Conservation (phyloP, 2,888 invertebrate genomes). For the Cheilosia urbana region DNA sequence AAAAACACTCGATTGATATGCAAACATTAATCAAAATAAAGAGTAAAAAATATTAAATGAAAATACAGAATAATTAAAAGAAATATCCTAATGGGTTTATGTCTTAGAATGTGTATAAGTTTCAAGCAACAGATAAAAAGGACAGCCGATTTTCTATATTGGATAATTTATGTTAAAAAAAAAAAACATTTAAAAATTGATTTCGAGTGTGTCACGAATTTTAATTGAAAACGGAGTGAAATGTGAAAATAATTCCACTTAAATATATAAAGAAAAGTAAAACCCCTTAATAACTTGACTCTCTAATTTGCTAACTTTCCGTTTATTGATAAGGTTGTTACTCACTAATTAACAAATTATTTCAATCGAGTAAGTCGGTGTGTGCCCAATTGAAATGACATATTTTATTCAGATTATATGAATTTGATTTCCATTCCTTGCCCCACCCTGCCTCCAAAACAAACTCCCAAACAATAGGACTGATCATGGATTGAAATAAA, state of each 20-base stretch:
- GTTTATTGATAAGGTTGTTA: not conserved
- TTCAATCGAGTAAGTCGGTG: too few relatives aligned
- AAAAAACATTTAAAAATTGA: slow-evolving; percentile 30
- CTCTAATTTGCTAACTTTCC: slow-evolving; percentile 20
- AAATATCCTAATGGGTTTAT: slow-evolving; percentile 57
- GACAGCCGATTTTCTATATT: slow-evolving; percentile 51
- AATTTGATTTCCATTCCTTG: too few relatives aligned
- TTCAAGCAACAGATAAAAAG: slow-evolving; percentile 42
- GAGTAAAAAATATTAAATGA: slow-evolving; percentile 49
- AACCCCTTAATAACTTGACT: slow-evolving; percentile 25
- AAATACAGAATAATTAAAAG: slow-evolving; percentile 59
- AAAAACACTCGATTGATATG: slow-evolving; percentile 66
- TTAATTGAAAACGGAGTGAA: slow-evolving; percentile 57
- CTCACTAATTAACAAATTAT: not conserved
- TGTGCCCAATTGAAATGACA: too few relatives aligned
- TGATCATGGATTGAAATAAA: slow-evolving; percentile 19
- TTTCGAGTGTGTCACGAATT: slow-evolving; percentile 60
- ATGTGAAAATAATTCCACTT: slow-evolving; percentile 55
- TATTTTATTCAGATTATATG: too few relatives aligned
- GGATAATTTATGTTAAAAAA: slow-evolving; percentile 38
- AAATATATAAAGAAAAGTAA: slow-evolving; percentile 51
- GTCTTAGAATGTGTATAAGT: slow-evolving; percentile 51
- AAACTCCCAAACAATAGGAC: slow-evolving; percentile 7
- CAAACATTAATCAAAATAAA: slow-evolving; percentile 72
- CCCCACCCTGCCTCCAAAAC: not conserved